A percentile compares a stretch with the other conserved stretches of the same genome.
These are phyloP conservation scores for Nasonia longicornis DNA, from an alignment of 1,140 invertebrate genomes.

Conservation along the genomic window DNA sequence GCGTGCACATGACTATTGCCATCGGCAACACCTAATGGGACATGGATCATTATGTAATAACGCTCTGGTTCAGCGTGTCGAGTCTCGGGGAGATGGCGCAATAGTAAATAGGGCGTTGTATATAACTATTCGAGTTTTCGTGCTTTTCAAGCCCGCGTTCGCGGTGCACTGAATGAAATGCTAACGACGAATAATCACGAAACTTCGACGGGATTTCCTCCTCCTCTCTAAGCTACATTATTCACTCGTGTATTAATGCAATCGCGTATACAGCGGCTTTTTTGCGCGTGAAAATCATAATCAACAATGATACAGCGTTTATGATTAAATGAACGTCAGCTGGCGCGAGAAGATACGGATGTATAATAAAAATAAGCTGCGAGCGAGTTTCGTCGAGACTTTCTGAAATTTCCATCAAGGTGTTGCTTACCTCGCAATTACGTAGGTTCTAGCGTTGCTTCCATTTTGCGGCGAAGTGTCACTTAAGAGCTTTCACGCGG, in stretches of 20 bases:
- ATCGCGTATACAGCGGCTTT: too few species aligned
- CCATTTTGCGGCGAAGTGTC: conserved; percentile 17
- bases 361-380: not conserved
- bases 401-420: conserved; percentile 19
- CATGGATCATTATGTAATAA: not conserved
- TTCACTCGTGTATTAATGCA: too few species aligned
- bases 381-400: not conserved
- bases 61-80: not conserved
- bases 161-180: not conserved
- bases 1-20: not conserved
- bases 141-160: not conserved
- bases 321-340: not conserved
- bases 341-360: not conserved
- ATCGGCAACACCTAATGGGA: conserved; percentile 13
- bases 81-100: not conserved
- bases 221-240: too few species aligned
- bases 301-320: too few species aligned
- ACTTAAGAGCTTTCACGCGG: conserved; percentile 5
- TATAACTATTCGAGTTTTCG: not conserved
- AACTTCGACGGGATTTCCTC: too few species aligned
- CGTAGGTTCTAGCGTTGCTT: conserved; percentile 12
- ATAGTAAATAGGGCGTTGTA: not conserved
- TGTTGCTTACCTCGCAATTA: conserved; percentile 16
- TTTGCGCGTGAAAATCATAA: too few species aligned
- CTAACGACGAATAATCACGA: too few species aligned